A percentile compares a stretch with the other conserved stretches of the same genome.
Evolutionary conservation across 92 coral and sea anemone genomes (phyloP).

Genomic region (Meandrina meandrites): DNA sequence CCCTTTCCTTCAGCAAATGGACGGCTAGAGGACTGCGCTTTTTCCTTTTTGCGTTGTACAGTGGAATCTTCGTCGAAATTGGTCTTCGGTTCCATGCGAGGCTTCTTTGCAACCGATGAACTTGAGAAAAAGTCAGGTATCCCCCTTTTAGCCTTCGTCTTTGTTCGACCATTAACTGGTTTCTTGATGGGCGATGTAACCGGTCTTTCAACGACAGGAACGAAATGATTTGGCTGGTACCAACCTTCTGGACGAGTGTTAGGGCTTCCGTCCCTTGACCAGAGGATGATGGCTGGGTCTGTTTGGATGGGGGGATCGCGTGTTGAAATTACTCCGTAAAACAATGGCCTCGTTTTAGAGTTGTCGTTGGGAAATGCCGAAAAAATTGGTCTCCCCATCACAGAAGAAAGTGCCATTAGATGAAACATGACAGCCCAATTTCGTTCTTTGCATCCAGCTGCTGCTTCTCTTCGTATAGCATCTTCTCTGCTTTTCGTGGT

Average conservation of each 20-base stretch:
- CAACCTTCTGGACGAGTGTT: slow-evolving; percentile 20
- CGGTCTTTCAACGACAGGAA: slow-evolving; percentile 7
- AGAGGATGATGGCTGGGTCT: neutral
- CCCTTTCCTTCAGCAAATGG: too few relatives aligned
- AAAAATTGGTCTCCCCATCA: slow-evolving; percentile 17
- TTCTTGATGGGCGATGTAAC: neutral
- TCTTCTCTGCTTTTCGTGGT: slow-evolving; percentile 38
- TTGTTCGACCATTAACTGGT: neutral
- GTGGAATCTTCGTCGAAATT: slow-evolving; percentile 1
- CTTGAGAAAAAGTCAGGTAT: neutral
- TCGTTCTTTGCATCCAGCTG: slow-evolving; percentile 23
- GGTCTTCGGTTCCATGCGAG: slow-evolving; percentile 6
- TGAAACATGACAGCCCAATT: neutral
- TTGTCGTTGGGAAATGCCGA: slow-evolving; percentile 20
- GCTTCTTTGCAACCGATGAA: neutral
- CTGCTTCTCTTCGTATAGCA: slow-evolving; percentile 32
- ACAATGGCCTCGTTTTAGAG: slow-evolving; percentile 8
- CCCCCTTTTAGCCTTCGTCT: slow-evolving; percentile 7
- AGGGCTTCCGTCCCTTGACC: slow-evolving; percentile 19
- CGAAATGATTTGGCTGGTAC: slow-evolving; percentile 22
- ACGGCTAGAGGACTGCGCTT: too few relatives aligned
- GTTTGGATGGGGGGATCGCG: neutral
- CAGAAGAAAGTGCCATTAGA: slow-evolving; percentile 8
- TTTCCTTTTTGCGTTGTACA: neutral
- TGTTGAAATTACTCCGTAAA: neutral